phyloP scores from a whole-genome alignment of 2,797 vertebrate species.

The Falco naumanni region DNA sequence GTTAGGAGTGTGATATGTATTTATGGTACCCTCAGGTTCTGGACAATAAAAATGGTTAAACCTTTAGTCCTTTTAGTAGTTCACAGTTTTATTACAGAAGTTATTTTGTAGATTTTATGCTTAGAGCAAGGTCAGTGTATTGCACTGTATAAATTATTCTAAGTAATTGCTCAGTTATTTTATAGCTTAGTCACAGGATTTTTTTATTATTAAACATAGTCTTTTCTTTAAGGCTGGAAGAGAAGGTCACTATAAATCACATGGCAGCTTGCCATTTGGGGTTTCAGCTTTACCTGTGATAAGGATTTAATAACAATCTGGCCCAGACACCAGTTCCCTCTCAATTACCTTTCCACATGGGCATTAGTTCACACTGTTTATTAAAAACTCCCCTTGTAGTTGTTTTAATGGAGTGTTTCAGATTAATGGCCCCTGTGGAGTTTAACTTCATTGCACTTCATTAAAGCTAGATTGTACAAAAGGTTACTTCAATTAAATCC shows the following conservation, averaged over 20 bases:
- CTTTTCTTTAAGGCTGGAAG: slow-evolving; percentile 76
- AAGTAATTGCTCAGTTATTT: slow-evolving; percentile 86
- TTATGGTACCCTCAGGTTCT: slow-evolving; percentile 74
- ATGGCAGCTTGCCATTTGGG: slow-evolving; percentile 75
- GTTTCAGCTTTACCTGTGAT: slow-evolving; percentile 81
- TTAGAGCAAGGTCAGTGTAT: slow-evolving; percentile 82
- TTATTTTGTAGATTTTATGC: slow-evolving; percentile 84
- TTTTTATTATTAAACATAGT: slow-evolving; percentile 81
- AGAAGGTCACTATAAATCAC: slow-evolving; percentile 81
- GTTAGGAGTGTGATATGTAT: slow-evolving; percentile 75
- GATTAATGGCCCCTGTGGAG: slow-evolving; percentile 83
- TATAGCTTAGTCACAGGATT: slow-evolving; percentile 80
- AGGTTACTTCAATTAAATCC: slow-evolving; percentile 86
- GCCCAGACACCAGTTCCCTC: slow-evolving; percentile 77
- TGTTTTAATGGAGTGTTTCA: slow-evolving; percentile 86
- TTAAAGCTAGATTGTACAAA: slow-evolving; percentile 84
- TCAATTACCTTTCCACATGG: slow-evolving; percentile 86
- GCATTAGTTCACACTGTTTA: slow-evolving; percentile 86
- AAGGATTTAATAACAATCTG: slow-evolving; percentile 84
- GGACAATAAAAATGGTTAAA: slow-evolving; percentile 79
- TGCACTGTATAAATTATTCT: slow-evolving; percentile 85
- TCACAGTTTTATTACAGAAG: slow-evolving; percentile 80
- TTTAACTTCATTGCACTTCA: slow-evolving; percentile 86
- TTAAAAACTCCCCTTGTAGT: slow-evolving; percentile 85
- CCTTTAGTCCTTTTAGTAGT: slow-evolving; percentile 82